Percentiles rank a stretch among this genome's conserved stretches.
Conservation (phyloP, 2,113 vertebrate species). For the Eurypyga helias region DNA sequence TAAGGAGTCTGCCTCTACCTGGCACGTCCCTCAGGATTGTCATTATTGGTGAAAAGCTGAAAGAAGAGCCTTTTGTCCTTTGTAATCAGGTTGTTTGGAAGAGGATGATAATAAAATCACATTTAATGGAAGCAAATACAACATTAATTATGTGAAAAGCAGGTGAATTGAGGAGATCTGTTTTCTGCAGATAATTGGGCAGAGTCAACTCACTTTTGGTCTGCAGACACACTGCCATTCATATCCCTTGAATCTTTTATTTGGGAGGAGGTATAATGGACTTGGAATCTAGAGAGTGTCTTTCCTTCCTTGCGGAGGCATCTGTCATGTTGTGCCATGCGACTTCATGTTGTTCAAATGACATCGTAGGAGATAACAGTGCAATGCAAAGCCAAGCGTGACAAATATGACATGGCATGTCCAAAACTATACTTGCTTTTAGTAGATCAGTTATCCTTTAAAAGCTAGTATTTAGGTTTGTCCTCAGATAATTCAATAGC, state of each 20-base stretch:
- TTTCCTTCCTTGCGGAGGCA: constrained; percentile 62
- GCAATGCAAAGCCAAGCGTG: constrained; percentile 46
- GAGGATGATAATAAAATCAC: constrained; percentile 21
- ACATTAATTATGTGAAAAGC: constrained; percentile 32
- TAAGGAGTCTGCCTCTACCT: not conserved
- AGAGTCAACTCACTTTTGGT: constrained; percentile 28
- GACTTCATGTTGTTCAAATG: constrained; percentile 1
- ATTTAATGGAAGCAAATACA: constrained; percentile 12
- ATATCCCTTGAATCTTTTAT: constrained; percentile 55
- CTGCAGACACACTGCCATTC: constrained; percentile 27
- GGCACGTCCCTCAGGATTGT: not conserved
- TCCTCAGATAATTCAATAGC: constrained; percentile 75
- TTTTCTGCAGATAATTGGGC: constrained; percentile 36
- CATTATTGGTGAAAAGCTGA: not conserved
- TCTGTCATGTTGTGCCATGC: constrained; percentile 31
- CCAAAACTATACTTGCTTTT: constrained; percentile 64
- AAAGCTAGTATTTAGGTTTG: constrained; percentile 72
- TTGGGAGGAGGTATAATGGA: constrained; percentile 46
- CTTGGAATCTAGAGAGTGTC: constrained; percentile 18
- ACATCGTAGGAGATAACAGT: constrained; percentile 31
- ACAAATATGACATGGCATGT: constrained; percentile 51
- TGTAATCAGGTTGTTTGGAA: constrained; percentile 3
- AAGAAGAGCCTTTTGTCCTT: not conserved
- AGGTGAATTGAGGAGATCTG: constrained; percentile 3
- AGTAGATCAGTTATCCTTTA: constrained; percentile 71